phyloP scores from a whole-genome alignment of 2,113 vertebrate species.

The Bathybates hornii region DNA sequence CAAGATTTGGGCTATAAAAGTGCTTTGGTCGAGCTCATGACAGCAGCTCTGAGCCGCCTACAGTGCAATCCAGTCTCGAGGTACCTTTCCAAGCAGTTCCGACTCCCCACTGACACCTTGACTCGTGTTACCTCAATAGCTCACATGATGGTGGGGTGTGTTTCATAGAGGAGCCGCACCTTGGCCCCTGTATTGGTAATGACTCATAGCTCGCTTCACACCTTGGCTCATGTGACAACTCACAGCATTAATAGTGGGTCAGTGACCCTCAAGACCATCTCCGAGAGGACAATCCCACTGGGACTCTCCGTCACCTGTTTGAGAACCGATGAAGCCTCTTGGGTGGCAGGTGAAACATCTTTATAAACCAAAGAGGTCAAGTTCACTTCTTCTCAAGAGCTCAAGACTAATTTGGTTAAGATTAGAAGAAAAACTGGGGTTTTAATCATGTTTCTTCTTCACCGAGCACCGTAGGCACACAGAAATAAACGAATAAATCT shows the following conservation, averaged over 20 bases:
- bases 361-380: neutral
- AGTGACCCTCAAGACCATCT: neutral
- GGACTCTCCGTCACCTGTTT: neutral
- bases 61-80: rapidly evolving
- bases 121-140: neutral
- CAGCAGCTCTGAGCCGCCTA: neutral
- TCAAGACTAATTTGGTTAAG: neutral
- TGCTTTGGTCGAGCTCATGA: neutral
- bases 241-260: neutral
- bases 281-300: neutral
- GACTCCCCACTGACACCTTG: neutral
- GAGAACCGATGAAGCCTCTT: neutral
- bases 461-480: rapidly evolving
- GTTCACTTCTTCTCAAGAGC: neutral
- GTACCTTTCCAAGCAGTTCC: neutral
- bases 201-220: neutral
- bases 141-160: neutral
- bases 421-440: neutral
- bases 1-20: neutral
- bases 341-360: neutral
- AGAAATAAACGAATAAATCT: neutral
- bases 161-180: neutral
- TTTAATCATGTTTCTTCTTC: neutral
- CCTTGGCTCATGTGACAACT: neutral
- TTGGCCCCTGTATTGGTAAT: neutral